These are phyloP conservation scores for Dendrolimus houi DNA, from an alignment of 2,888 invertebrate genomes.

Conservation along the genomic window DNA sequence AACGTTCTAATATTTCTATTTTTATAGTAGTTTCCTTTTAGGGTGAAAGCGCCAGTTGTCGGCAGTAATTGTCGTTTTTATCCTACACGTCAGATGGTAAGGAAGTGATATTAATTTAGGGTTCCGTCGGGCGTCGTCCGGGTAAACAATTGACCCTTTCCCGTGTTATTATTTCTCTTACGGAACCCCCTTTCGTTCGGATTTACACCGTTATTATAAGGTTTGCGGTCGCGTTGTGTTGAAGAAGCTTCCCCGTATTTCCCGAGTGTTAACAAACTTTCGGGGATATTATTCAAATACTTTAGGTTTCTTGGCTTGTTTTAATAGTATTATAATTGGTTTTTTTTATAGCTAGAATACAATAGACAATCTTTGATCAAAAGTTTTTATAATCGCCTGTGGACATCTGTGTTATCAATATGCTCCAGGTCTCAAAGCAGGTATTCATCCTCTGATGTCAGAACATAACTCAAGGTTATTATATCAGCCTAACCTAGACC, in stretches of 20 bases:
- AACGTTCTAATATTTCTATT: not conserved
- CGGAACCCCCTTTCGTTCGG: slow-evolving; percentile 9
- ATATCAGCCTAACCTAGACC: not conserved
- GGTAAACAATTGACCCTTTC: slow-evolving; percentile 44
- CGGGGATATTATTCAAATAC: not conserved
- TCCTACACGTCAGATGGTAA: slow-evolving; percentile 44
- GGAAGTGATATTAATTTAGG: slow-evolving; percentile 58
- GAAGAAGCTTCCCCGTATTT: not conserved
- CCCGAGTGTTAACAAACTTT: not conserved
- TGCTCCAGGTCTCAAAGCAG: not conserved
- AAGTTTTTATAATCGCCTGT: not conserved
- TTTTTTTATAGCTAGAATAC: not conserved
- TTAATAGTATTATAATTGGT: not conserved
- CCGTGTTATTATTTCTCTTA: slow-evolving; percentile 31
- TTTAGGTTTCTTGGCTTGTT: not conserved
- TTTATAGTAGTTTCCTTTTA: not conserved
- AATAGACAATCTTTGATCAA: not conserved
- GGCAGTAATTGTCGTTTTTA: not conserved
- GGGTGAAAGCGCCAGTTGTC: not conserved
- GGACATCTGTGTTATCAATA: not conserved
- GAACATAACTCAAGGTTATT: not conserved
- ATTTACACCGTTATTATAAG: slow-evolving; percentile 5
- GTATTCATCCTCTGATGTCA: not conserved
- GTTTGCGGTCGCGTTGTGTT: not conserved
- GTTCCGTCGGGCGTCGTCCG: slow-evolving; percentile 38